A percentile compares a stretch with the other conserved stretches of the same genome.
Conservation (phyloP, 2,888 invertebrate species). For the Tetranychus truncatus region DNA sequence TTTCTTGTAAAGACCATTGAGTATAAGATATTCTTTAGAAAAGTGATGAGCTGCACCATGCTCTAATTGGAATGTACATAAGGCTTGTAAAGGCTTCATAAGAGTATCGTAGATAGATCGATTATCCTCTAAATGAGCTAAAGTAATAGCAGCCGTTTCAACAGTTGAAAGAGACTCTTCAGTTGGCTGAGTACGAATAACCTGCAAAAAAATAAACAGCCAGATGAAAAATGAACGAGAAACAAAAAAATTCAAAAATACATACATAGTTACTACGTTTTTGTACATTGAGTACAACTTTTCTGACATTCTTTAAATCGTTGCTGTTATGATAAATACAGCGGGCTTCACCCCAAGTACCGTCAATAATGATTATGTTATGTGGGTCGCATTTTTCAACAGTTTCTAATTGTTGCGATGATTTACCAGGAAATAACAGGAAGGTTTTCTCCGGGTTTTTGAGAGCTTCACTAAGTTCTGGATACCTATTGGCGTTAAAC, state of each 20-base stretch:
- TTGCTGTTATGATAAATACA: conserved; percentile 55
- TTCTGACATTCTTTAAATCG: conserved; percentile 12
- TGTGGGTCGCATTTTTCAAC: not conserved
- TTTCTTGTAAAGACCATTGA: conserved; percentile 33
- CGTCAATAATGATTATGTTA: conserved; percentile 54
- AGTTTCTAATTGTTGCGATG: not conserved
- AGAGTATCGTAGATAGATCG: conserved; percentile 36
- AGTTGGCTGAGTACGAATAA: conserved; percentile 79
- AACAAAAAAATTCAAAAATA: not conserved
- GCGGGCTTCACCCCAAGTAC: conserved; percentile 89
- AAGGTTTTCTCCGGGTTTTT: conserved; percentile 6
- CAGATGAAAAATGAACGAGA: not conserved
- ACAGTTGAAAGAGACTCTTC: conserved; percentile 76
- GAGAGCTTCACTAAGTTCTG: conserved; percentile 9
- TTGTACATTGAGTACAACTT: conserved; percentile 12
- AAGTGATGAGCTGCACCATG: conserved; percentile 85
- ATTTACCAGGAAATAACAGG: conserved; percentile 6
- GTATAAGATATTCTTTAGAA: conserved; percentile 66
- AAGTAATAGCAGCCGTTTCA: conserved; percentile 47
- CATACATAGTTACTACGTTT: conserved; percentile 16
- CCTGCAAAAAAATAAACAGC: not conserved
- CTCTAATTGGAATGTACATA: conserved; percentile 67
- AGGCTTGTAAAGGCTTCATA: conserved; percentile 55
- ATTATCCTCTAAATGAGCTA: conserved; percentile 17
- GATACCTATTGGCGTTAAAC: conserved; percentile 46